Conservation (phyloP, 2,888 invertebrate species). For the Amiota communis region DNA sequence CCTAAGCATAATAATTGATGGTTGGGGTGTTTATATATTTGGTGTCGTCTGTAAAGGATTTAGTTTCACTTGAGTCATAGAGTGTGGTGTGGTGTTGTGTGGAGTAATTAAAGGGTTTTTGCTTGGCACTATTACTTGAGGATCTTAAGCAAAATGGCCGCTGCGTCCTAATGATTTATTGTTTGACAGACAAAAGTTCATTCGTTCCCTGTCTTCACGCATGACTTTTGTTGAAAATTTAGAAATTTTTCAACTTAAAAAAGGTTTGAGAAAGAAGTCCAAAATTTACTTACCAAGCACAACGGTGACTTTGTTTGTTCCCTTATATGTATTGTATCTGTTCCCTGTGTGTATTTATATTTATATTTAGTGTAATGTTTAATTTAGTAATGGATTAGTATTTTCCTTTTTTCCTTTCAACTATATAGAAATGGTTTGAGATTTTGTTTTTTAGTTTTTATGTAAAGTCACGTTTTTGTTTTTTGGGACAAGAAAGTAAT, state of each 20-base stretch:
- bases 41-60: conserved; percentile 37
- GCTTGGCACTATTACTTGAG: conserved; percentile 17
- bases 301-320: conserved; percentile 54
- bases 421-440: neutral
- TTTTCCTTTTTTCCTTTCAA: conserved; percentile 18
- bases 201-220: conserved; percentile 32
- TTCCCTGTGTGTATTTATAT: conserved; percentile 60
- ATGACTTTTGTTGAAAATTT: conserved; percentile 52
- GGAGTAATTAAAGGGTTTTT: conserved; percentile 57
- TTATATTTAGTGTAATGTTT: conserved; percentile 67
- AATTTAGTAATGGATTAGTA: conserved; percentile 72
- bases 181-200: conserved; percentile 61
- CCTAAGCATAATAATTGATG: conserved; percentile 22
- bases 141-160: conserved; percentile 25
- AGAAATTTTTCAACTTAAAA: conserved; percentile 54
- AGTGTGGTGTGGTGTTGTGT: conserved; percentile 13
- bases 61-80: conserved; percentile 62
- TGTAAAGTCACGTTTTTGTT: conserved; percentile 63
- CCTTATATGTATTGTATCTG: conserved; percentile 43
- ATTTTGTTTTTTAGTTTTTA: conserved; percentile 47
- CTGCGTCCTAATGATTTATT: conserved; percentile 61
- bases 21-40: neutral
- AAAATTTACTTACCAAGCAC: neutral
- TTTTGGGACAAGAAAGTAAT: conserved; percentile 29
- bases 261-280: conserved; percentile 6